These are phyloP conservation scores for Eufriesea mexicana DNA, from an alignment of 1,140 invertebrate species.

Conservation along the genomic window DNA sequence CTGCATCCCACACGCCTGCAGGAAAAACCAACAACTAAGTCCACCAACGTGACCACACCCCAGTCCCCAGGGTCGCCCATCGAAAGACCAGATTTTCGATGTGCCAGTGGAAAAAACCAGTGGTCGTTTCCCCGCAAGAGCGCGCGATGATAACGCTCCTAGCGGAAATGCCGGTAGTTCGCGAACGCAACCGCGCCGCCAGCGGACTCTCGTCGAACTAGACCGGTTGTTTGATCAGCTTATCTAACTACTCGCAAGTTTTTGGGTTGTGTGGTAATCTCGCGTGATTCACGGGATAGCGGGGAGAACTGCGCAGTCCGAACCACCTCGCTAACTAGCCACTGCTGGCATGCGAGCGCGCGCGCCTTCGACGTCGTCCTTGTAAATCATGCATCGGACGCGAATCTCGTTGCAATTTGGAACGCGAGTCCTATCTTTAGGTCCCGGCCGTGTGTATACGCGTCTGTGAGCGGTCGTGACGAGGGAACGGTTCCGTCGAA, in stretches of 20 bases:
- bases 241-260: background rate
- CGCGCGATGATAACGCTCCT: background rate
- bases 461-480: conserved; percentile 27
- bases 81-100: background rate
- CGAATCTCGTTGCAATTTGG: conserved; percentile 17
- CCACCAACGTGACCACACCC: too few species aligned
- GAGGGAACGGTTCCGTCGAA: conserved; percentile 56
- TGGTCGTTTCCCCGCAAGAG: background rate
- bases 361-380: background rate
- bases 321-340: too few species aligned
- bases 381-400: background rate
- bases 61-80: too few species aligned
- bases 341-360: background rate
- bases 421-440: conserved; percentile 40
- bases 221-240: background rate
- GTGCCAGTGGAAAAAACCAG: background rate
- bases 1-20: too few species aligned
- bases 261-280: background rate
- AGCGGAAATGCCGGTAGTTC: background rate
- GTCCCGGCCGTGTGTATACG: background rate
- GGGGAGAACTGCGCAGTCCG: background rate
- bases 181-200: background rate
- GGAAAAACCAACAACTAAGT: too few species aligned
- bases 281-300: background rate
- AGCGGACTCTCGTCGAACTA: background rate